Conservation (phyloP, 2,113 vertebrate species). For the Eubucco bourcierii region DNA sequence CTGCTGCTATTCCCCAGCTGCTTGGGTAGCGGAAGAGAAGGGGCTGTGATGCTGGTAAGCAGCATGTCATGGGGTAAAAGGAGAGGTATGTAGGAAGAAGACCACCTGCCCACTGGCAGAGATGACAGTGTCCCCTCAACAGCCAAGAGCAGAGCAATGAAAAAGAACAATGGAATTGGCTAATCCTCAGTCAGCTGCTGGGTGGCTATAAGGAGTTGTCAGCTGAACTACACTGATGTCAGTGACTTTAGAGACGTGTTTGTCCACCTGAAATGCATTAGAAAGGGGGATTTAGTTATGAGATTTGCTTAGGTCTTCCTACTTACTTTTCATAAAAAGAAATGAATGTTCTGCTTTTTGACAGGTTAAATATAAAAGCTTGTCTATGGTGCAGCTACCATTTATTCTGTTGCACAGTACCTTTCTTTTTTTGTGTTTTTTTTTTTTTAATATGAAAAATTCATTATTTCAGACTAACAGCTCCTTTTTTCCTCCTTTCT, state of each 20-base stretch:
- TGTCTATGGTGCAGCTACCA: neutral
- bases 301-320: neutral
- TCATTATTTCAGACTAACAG: neutral
- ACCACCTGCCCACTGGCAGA: neutral
- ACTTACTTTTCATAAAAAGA: neutral
- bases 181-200: neutral
- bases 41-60: neutral
- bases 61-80: rapidly evolving
- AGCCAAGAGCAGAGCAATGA: neutral
- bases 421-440: neutral
- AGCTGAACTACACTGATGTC: neutral
- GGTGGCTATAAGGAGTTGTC: neutral
- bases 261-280: neutral
- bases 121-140: neutral
- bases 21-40: neutral
- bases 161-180: rapidly evolving
- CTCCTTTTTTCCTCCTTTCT: neutral
- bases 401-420: neutral
- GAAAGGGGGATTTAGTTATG: neutral
- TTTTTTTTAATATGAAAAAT: slow-evolving; percentile 22
- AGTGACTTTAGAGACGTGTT: neutral
- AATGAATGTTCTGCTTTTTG: neutral
- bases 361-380: neutral
- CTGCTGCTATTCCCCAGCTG: neutral
- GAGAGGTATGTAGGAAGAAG: neutral